Evolutionary conservation across 2,797 vertebrate species (phyloP), one percentile per base, ranked within the genome.

Genomic region (Coreius guichenoti): DNA sequence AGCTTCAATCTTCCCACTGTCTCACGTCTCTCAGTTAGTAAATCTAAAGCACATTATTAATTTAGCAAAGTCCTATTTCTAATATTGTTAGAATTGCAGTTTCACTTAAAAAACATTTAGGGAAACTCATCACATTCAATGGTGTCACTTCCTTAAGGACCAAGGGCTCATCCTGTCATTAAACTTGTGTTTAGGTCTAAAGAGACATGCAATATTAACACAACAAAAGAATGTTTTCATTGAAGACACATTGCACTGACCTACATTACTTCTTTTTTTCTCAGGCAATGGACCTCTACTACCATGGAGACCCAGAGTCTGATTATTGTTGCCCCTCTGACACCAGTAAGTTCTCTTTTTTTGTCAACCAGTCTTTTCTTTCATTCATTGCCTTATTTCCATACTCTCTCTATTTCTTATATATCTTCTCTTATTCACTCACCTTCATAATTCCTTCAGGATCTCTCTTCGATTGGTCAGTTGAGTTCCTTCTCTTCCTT

Each of bases 221-320:
- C 61, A 67, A 54, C 82, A 68, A 39, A 54, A 77, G n/a, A 61
- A 7, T 56, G 83, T 81, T 61, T 47, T 61, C 26, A 84, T 31
- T 69, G 54, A 45, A 67, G 33, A 63, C 61, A 76, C n/a, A 63
- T 63, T 49, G 43, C 67, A 17, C 85, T 84, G 29, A 89, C 86
- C 49, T 73, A 49, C 58, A 88, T 88, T 65, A 56, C 45, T 86
- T 51, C 0, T 39, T 73, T 81, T 81, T 29, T 47, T 88, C 78
- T 21, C 83, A 96, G 95, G 95, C 95, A 1, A 95, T 96, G 95
- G 95, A 96, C 90, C 90, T 96, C 80, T 95, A 95, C 91, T 95
- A 95, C 91, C 94, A 95, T 88, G 94, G 91, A 89, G 93, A 95
- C 87, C 93, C 94, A 84, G 95, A 95, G 80, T 91, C 91, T 72